Evolutionary conservation across 1,140 invertebrate genomes (phyloP).

Genomic region (Charaxes varanes): DNA sequence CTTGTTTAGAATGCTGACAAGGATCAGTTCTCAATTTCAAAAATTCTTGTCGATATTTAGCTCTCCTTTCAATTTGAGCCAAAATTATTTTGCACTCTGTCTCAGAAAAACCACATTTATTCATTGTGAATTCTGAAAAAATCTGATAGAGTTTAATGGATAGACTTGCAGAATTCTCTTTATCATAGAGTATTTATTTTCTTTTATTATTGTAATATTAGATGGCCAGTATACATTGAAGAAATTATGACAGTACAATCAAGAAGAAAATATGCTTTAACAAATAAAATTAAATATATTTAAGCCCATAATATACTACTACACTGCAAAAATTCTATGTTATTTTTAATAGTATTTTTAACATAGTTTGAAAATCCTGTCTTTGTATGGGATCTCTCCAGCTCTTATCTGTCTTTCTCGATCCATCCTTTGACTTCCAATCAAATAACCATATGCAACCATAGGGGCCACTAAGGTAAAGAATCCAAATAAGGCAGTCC

Average conservation of each 20-base stretch:
- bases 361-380: constrained; percentile 71
- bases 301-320: constrained; percentile 10
- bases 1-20: constrained; percentile 45
- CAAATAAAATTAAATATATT: constrained; percentile 22
- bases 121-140: no score
- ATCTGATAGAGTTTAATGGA: constrained; percentile 10
- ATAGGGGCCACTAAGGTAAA: constrained; percentile 76
- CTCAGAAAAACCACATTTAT: constrained; percentile 46
- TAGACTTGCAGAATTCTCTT: not conserved
- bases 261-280: constrained; percentile 9
- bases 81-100: constrained; percentile 67
- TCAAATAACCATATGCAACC: constrained; percentile 65
- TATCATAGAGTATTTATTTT: not conserved
- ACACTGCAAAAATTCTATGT: constrained; percentile 8
- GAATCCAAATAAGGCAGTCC: constrained; percentile 74
- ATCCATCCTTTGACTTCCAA: constrained; percentile 72
- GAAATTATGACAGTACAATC: constrained; percentile 3
- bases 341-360: constrained; percentile 11
- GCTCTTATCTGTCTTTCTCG: constrained; percentile 76
- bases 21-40: constrained; percentile 80
- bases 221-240: not conserved
- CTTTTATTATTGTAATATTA: constrained; percentile 1
- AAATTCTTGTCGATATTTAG: constrained; percentile 77
- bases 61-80: constrained; percentile 74
- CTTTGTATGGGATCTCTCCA: constrained; percentile 83